Base-by-base conservation (phyloP, 92 coral and sea anemone genomes). In the Zoanthus solanderi region DNA sequence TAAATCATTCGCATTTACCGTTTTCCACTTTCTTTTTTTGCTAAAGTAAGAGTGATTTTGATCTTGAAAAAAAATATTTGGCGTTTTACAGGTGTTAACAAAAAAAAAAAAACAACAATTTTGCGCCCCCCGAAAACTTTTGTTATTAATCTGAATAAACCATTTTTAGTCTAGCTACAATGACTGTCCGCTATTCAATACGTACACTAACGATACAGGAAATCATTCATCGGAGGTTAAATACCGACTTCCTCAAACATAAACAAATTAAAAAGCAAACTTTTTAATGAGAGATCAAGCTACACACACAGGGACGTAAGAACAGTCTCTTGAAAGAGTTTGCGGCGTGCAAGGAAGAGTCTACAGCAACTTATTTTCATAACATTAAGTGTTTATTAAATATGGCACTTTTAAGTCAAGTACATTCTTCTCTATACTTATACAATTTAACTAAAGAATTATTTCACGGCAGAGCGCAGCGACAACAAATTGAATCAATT, bases 201-300 rank as follows among this genome's bases (percentile, higher is more conserved):
- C 9, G 42, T 37, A 50, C 56, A 7, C 10, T 7, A 7, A 50
- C 56, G 56, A 50, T 50, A 45, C 82, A 77, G 82, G 68, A 77
- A 50, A 77, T 77, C 82, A 77, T n/a, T 8, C 30, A 31, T 45
- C 34, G 79, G 16, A 48, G 32, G 57, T 48, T 75, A 75, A 75
- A 75, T 23, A 48, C 82, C 82, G 82, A 77, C 68, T 46, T 54
- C 66, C 82, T 77, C 46, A 53, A 28, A 77, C 61, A 56, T 53
- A 13, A 53, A 13, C n/a, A 77, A 77, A 77, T 77, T 77, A 77
- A 66, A 50, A 77, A 54, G 82, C 47, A 52, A 77, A 28, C 82
- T 77, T 53, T 8, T 32, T 77, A 29, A 77, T 52, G 67, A 77
- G 82, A 15, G 17, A 11, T 31, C 75, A 69, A 69, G 30, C 47